Conservation (phyloP, 1,140 invertebrate species). For the Bombus difficillimus region DNA sequence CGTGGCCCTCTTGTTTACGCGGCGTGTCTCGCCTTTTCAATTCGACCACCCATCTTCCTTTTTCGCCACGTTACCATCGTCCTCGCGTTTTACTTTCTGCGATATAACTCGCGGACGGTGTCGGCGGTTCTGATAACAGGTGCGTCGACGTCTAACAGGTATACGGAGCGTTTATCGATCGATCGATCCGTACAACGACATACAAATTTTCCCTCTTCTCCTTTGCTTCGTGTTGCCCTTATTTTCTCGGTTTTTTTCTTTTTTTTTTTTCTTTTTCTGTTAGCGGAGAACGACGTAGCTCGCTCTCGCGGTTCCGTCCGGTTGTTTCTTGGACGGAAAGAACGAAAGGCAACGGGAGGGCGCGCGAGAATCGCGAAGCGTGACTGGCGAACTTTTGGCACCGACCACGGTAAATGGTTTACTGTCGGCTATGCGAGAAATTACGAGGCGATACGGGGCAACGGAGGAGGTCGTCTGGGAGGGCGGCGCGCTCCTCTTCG, state of each 20-base stretch:
- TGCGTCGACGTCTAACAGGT: background rate
- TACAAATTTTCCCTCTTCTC: background rate
- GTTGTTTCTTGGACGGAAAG: background rate
- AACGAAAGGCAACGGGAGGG: background rate
- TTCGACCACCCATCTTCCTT: background rate
- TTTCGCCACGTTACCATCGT: background rate
- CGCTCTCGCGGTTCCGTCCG: accelerated
- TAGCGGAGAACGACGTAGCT: background rate
- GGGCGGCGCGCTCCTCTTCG: slow-evolving; percentile 33
- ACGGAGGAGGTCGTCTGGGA: slow-evolving; percentile 66
- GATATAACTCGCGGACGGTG: background rate
- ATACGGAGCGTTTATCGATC: background rate
- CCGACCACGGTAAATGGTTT: slow-evolving; percentile 73
- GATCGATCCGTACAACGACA: background rate
- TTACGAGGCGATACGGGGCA: slow-evolving; percentile 68
- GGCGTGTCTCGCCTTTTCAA: accelerated
- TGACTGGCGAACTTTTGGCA: slow-evolving; percentile 72
- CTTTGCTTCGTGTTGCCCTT: background rate
- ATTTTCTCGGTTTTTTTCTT: background rate
- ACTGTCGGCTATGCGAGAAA: slow-evolving; percentile 63
- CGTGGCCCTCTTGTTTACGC: background rate
- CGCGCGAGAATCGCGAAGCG: slow-evolving; percentile 63
- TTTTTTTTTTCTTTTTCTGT: no score
- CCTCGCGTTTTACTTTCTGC: background rate
- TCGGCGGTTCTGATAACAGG: background rate